These are phyloP conservation scores for Idaea aversata DNA, from an alignment of 2,888 invertebrate genomes.

Conservation along the genomic window DNA sequence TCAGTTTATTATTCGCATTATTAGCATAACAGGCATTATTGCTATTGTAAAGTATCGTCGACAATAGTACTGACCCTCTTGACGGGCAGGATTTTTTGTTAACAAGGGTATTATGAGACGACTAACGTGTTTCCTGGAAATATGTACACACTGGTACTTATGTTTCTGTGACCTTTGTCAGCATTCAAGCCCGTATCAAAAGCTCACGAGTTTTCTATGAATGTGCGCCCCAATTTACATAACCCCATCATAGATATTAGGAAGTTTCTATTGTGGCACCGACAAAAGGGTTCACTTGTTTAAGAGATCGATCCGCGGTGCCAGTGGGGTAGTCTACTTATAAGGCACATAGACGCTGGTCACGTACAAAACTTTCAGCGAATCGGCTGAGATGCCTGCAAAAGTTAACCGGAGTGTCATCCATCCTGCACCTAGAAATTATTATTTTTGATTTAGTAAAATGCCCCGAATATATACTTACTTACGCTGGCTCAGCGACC, in stretches of 20 bases:
- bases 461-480: background rate
- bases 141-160: slow-evolving; percentile 22
- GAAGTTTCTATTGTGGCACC: slow-evolving; percentile 34
- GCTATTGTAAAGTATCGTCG: slow-evolving; percentile 40
- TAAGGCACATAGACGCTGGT: slow-evolving; percentile 32
- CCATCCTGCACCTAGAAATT: slow-evolving; percentile 25
- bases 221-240: slow-evolving; percentile 37
- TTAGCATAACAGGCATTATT: slow-evolving; percentile 36
- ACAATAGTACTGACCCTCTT: slow-evolving; percentile 39
- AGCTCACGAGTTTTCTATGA: slow-evolving; percentile 27
- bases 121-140: slow-evolving; percentile 38
- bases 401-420: slow-evolving; percentile 39
- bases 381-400: slow-evolving; percentile 30
- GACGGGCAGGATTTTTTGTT: slow-evolving; percentile 43
- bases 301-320: slow-evolving; percentile 25
- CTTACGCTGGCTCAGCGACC: too few relatives aligned
- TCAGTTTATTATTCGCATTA: slow-evolving; percentile 18
- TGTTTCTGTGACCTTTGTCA: slow-evolving; percentile 44
- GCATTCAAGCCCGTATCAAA: slow-evolving; percentile 35
- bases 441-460: slow-evolving; percentile 16
- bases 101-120: slow-evolving; percentile 44
- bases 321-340: slow-evolving; percentile 22
- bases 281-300: slow-evolving; percentile 41
- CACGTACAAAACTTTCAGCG: slow-evolving; percentile 50
- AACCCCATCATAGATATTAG: slow-evolving; percentile 29